A percentile compares a stretch with the other conserved stretches of the same genome.
phyloP scores from a whole-genome alignment of 2,797 vertebrate species.

The Avahi laniger region DNA sequence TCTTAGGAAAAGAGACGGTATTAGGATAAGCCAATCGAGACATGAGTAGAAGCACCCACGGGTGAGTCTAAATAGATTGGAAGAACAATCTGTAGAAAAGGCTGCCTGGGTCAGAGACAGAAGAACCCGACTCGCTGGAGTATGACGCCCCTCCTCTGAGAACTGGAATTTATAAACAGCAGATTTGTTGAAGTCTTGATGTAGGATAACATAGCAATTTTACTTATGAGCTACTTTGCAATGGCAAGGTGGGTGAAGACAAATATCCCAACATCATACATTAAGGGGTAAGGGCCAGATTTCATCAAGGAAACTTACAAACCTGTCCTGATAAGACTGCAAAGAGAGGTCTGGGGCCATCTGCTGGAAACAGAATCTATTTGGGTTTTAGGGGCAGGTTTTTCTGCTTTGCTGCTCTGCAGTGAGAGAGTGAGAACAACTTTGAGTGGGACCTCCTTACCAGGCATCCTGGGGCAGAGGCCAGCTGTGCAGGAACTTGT shows the following conservation, averaged over 20 bases:
- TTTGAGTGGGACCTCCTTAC: neutral
- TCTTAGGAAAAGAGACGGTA: neutral
- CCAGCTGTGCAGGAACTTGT: neutral
- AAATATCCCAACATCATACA: neutral
- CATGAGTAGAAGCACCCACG: neutral
- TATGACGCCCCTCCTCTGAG: neutral
- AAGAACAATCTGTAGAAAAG: neutral
- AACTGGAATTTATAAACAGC: neutral
- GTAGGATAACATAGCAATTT: neutral
- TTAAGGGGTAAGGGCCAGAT: neutral
- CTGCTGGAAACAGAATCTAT: neutral
- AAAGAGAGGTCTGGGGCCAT: neutral
- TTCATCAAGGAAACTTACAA: neutral
- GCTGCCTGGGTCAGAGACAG: neutral
- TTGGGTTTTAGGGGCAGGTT: neutral
- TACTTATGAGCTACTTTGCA: neutral
- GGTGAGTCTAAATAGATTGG: neutral
- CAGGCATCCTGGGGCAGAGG: neutral
- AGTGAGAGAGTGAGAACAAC: fast-evolving
- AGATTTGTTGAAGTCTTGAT: neutral
- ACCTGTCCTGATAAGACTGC: neutral
- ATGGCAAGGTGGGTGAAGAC: neutral
- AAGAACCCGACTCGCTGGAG: neutral
- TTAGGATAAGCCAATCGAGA: neutral
- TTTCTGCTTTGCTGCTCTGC: neutral